Base-by-base conservation (phyloP, 2,888 invertebrate species). In the Taphrorychus bicolor region DNA sequence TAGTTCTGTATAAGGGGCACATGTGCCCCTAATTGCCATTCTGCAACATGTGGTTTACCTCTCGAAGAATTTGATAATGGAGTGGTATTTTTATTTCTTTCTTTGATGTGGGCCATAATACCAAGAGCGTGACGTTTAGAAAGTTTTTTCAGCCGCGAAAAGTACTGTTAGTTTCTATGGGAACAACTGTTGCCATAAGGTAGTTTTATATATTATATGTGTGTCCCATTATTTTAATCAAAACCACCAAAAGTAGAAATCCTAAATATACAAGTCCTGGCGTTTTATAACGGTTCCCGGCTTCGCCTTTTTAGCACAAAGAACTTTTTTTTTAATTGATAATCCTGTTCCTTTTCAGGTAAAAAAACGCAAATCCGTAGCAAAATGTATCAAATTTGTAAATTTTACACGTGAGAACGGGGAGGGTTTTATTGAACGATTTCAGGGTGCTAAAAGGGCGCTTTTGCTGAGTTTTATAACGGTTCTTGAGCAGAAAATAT, bases 1-100 rank as follows among this genome's bases (percentile, higher is more conserved):
- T 76, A 78, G 77, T 76, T 77, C 52, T 62, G 62, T 74, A 74
- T n/a, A 76, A 78, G 77, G 76, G 76, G 76, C 79, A 80, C 79
- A 80, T 80, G 79, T 79, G 79, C 73, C 72, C 76, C 73, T 81
- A 80, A 81, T 81, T 80, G 78, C 71, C 70, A 74, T 73, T 73
- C 73, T 70, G 72, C 74, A 75, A 74, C 79, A 79, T 78, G 77
- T 79, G 79, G 77, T 61, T 66, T 69, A 70, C 69, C 70, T 65
- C 63, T 59, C 24, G 42, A 52, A 60, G 59, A 60, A 60, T 59
- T 59, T 60, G 68, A 69, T 69, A 63, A 61, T 61, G 61, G 9
- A 11, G 18, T 32, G 17, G 18, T 41, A 11, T 17, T 57, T 57
- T 57, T 41, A 17, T 57, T 41, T 17, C 45, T 45, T 45, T n/a